A percentile compares a stretch with the other conserved stretches of the same genome.
Conservation (phyloP, 2,797 vertebrate species). For the Vespertilio murinus region DNA sequence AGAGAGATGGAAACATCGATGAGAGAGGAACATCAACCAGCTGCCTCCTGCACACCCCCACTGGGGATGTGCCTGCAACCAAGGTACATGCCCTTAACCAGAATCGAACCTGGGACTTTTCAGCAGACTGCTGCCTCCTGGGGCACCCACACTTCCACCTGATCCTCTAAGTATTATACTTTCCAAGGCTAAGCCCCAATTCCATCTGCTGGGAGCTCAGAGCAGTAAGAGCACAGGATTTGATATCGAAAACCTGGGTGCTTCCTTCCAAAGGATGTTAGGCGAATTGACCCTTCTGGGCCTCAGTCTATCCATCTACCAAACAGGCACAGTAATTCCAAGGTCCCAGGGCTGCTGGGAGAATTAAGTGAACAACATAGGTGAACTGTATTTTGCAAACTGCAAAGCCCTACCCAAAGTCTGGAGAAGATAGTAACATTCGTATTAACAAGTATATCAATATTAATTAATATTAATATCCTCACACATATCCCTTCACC, state of each 20-base stretch:
- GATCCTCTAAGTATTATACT: rapidly evolving
- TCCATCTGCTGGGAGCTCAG: neutral
- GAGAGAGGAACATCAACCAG: too few species aligned
- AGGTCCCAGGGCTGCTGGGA: neutral
- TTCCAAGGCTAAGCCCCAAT: neutral
- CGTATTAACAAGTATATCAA: neutral
- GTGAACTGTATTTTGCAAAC: neutral
- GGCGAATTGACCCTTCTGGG: neutral
- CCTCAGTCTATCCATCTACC: neutral
- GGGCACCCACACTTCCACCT: neutral
- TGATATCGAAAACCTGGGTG: neutral
- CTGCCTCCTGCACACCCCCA: too few species aligned
- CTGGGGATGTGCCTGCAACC: too few species aligned
- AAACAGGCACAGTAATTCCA: neutral
- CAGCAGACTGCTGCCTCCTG: neutral
- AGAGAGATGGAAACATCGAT: too few species aligned
- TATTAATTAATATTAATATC: neutral
- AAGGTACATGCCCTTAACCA: too few species aligned
- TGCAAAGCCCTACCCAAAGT: slow-evolving; percentile 19
- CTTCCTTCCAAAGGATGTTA: neutral
- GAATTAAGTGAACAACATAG: neutral
- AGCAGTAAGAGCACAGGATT: neutral
- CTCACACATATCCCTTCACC: neutral
- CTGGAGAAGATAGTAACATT: neutral
- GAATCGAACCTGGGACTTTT: too few species aligned